A percentile compares a stretch with the other conserved stretches of the same genome.
Evolutionary conservation across 2,888 invertebrate genomes (phyloP).

Genomic region (Stratiomys singularior): DNA sequence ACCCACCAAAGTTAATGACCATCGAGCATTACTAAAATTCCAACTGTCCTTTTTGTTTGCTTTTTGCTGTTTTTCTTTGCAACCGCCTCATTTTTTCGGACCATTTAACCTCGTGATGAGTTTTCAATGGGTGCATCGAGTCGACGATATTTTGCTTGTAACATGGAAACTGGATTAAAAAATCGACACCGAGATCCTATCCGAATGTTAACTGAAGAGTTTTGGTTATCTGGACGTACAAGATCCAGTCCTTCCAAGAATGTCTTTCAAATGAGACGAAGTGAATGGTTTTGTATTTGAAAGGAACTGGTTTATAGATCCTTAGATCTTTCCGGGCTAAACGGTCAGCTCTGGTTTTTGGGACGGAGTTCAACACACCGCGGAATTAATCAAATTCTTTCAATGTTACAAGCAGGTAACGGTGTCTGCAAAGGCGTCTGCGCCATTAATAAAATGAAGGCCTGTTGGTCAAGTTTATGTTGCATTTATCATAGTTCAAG

Average conservation of each 20-base stretch:
- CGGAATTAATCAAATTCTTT: constrained; percentile 19
- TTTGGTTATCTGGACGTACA: not conserved
- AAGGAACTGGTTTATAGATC: constrained; percentile 17
- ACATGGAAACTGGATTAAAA: not conserved
- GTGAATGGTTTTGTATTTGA: not conserved
- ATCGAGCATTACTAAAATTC: not conserved
- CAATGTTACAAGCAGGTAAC: constrained; percentile 17
- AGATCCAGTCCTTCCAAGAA: constrained; percentile 16
- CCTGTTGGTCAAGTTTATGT: not conserved
- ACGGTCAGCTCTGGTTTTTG: not conserved
- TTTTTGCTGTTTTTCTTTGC: not conserved
- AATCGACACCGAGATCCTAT: not conserved
- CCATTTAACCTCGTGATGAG: not conserved
- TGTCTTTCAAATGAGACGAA: not conserved
- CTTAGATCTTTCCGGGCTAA: not conserved
- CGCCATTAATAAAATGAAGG: not conserved
- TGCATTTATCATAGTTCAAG: too few relatives aligned
- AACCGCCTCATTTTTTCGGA: not conserved
- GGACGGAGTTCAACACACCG: constrained; percentile 11
- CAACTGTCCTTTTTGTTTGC: not conserved
- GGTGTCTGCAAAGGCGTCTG: constrained; percentile 12
- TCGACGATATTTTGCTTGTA: too few relatives aligned
- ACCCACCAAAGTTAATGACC: constrained; percentile 10
- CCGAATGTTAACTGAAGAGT: not conserved
- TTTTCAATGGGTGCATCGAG: not conserved